These are phyloP conservation scores for Myotis myotis DNA, from an alignment of 2,797 vertebrate genomes.

Conservation along the genomic window DNA sequence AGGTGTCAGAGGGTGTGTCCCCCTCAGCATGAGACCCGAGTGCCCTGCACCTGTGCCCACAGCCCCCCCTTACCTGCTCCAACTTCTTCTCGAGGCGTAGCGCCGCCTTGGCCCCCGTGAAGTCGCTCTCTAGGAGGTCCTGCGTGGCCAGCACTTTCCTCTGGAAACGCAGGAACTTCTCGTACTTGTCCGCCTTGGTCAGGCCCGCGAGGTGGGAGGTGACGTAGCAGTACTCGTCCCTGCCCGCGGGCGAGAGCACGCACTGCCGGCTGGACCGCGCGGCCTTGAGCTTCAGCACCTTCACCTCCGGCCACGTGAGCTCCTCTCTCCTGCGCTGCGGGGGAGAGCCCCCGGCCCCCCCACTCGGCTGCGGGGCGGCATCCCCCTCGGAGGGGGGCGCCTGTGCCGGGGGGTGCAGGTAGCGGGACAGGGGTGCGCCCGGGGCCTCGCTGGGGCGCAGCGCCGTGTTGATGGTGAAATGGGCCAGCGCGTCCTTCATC, in stretches of 20 bases:
- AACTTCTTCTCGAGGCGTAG: slow-evolving; percentile 82
- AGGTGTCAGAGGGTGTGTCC: too few species aligned
- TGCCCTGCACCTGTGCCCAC: too few species aligned
- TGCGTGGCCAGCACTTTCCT: slow-evolving; percentile 70
- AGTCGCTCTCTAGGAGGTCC: slow-evolving; percentile 67
- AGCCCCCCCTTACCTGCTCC: slow-evolving; percentile 77
- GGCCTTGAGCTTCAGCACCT: slow-evolving; percentile 42
- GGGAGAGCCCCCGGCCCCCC: neutral
- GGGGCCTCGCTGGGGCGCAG: neutral
- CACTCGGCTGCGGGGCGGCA: accelerated
- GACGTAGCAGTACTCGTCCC: slow-evolving; percentile 49
- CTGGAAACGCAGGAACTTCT: slow-evolving; percentile 79
- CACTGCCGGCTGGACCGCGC: slow-evolving; percentile 45
- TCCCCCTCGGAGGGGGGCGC: accelerated
- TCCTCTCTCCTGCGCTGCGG: slow-evolving; percentile 54
- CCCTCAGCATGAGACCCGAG: too few species aligned
- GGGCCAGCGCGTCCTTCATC: slow-evolving; percentile 74
- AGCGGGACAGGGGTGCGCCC: neutral
- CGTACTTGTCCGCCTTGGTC: slow-evolving; percentile 77
- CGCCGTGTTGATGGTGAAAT: slow-evolving; percentile 63
- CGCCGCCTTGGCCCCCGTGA: slow-evolving; percentile 70
- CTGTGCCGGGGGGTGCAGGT: neutral
- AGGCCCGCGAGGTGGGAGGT: slow-evolving; percentile 65
- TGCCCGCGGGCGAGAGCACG: neutral
- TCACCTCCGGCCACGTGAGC: slow-evolving; percentile 65